Conservation (phyloP, 2,113 vertebrate genomes). For the Danio rerio region GRCz12tu NC_133197.1:32196001-32196500, state of each 20-base stretch:
- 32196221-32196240: constrained; percentile 8
- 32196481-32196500: no score
- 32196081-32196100: constrained; percentile 1
- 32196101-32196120: constrained; percentile 4
- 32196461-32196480: no score
- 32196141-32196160: constrained; percentile 1
- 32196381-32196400: not conserved
- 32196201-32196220: constrained; percentile 5
- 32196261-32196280: not conserved
- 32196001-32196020: constrained; percentile 8
- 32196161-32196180: constrained; percentile 19
- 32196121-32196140: constrained; percentile 21
- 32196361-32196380: not conserved
- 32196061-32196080: not conserved
- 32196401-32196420: not conserved
- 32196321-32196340: constrained; percentile 9
- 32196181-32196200: not conserved
- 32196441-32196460: no score
- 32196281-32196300: not conserved
- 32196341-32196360: constrained; percentile 13
- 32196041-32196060: constrained; percentile 22
- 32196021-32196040: constrained; percentile 22
- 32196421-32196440: not conserved
- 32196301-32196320: not conserved
- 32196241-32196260: constrained; percentile 23